Evolutionary conservation across 2,113 vertebrate species (phyloP), one percentile per base, ranked within the genome.

Genomic region (Taxidea taxus): DNA sequence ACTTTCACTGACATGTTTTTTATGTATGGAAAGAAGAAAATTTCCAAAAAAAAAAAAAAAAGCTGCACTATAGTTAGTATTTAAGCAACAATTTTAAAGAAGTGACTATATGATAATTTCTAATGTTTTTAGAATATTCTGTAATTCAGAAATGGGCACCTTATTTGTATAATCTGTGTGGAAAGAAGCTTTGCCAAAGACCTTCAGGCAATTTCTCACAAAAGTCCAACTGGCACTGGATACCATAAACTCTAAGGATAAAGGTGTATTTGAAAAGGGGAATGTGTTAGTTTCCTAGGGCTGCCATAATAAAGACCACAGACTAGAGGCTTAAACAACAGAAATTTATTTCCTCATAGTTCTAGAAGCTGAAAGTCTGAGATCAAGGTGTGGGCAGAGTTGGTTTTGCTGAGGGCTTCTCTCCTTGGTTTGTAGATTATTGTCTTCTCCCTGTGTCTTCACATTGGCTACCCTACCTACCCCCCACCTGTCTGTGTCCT

Each of bases 121-220:
- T 75, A 60, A 15, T 42, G n/a, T 91, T 89, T 91, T 77, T n/a
- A 82, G 94, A 68, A 80, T 93, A 84, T 82, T 85, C 9, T n/a
- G 11, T 78, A 77, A 91, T 91, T 94, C 64, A 91, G 75, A 94
- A 97, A 83, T 62, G 74, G 44, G 21, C 31, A 82, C 56, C 34
- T 89, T 74, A 80, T 78, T 66, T 95, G 49, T 95, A 77, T 95
- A 49, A 60, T 81, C 72, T 80, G 1, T 96, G 78, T 95, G 92
- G 90, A 91, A 98, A 94, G 86, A 92, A 96, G 75, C 87, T 97
- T 96, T 88, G 95, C 12, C 88, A 86, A 97, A 96, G 85, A 95
- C 91, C 97, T 98, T 97, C 23, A 77, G 97, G 98, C 98, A 96
- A 91, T 96, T 98, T 98, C 97, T 90, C 97, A 97, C 94, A 98